Conservation (phyloP, 2,113 vertebrate genomes). For the Sturnus vulgaris region DNA sequence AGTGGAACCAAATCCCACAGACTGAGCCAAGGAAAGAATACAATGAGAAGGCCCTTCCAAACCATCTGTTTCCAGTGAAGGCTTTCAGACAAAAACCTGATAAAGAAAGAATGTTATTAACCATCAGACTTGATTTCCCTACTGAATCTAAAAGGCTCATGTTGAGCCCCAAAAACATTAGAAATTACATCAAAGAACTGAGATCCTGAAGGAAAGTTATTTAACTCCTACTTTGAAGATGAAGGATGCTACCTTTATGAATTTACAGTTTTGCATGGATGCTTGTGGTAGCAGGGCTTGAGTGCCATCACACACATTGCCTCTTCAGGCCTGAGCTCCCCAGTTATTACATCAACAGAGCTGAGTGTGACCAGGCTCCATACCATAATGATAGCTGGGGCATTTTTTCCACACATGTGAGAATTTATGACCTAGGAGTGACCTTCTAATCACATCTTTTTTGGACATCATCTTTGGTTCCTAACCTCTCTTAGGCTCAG, state of each 20-base stretch:
- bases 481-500: neutral
- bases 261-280: neutral
- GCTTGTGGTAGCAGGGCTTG: neutral
- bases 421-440: neutral
- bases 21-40: neutral
- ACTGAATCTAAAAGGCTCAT: neutral
- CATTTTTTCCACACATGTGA: neutral
- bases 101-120: neutral
- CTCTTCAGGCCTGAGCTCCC: neutral
- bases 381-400: neutral
- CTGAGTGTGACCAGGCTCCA: neutral
- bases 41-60: neutral
- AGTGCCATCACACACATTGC: accelerated
- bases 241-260: neutral
- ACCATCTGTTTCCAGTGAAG: neutral
- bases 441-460: neutral
- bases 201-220: neutral
- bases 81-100: neutral
- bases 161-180: neutral
- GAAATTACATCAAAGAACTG: neutral
- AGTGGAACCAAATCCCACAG: neutral
- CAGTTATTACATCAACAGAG: neutral
- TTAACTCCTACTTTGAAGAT: neutral
- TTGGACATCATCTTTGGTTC: neutral
- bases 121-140: neutral